These are phyloP conservation scores for Brienomyrus brachyistius DNA, from an alignment of 2,113 vertebrate species.

Conservation along the genomic window DNA sequence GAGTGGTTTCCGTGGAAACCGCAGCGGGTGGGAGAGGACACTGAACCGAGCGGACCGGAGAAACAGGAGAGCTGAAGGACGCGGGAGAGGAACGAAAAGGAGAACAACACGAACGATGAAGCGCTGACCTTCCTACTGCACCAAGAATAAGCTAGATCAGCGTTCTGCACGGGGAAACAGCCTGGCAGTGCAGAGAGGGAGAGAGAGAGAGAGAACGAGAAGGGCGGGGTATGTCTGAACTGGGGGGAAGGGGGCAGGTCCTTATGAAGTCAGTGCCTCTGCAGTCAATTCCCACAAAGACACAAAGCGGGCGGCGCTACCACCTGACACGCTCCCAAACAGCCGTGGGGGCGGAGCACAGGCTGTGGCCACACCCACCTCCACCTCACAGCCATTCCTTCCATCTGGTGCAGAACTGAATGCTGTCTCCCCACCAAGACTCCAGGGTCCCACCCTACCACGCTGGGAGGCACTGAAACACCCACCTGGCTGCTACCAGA, in stretches of 20 bases:
- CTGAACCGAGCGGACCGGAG: not conserved
- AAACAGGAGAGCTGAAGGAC: not conserved
- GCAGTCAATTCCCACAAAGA: not conserved
- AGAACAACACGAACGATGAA: not conserved
- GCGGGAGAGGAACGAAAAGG: not conserved
- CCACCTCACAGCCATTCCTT: not conserved
- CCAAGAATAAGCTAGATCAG: not conserved
- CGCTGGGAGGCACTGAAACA: not conserved
- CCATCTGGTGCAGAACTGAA: not conserved
- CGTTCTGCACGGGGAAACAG: not conserved
- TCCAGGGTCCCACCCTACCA: not conserved
- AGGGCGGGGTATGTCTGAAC: not conserved
- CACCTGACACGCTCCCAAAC: not conserved
- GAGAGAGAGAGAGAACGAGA: not conserved
- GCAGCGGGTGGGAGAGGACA: not conserved
- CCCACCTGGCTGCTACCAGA: not conserved
- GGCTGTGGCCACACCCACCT: not conserved
- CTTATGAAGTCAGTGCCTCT: not conserved
- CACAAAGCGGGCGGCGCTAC: not conserved
- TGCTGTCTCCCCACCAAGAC: not conserved
- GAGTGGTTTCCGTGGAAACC: conserved; percentile 17
- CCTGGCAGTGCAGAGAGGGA: not conserved
- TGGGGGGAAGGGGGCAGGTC: not conserved
- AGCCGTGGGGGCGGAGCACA: not conserved
- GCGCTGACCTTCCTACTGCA: conserved; percentile 11